phyloP scores from a whole-genome alignment of 2,888 invertebrate genomes.

The Ditylenchus weischeri region DNA sequence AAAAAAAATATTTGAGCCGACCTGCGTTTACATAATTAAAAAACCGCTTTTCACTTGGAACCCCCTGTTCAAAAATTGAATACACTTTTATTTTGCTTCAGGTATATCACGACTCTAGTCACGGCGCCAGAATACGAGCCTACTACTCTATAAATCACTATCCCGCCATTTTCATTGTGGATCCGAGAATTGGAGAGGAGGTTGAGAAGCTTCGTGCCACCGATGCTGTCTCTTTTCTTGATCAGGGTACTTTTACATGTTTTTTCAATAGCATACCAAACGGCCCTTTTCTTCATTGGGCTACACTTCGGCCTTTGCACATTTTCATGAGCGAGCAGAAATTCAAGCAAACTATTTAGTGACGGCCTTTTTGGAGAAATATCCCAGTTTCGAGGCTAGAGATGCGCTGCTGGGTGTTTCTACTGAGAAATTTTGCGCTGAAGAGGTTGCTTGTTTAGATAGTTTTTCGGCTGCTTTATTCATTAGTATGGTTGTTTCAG shows the following conservation, averaged over 20 bases:
- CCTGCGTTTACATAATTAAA: not conserved
- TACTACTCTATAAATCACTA: slow-evolving; percentile 39
- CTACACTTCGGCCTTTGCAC: not conserved
- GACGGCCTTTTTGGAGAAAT: slow-evolving; percentile 39
- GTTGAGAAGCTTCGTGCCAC: slow-evolving; percentile 28
- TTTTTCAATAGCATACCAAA: not conserved
- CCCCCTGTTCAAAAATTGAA: not conserved
- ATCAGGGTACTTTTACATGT: slow-evolving; percentile 29
- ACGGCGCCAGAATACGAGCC: slow-evolving; percentile 35
- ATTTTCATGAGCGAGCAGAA: slow-evolving; percentile 8
- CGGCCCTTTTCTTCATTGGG: not conserved
- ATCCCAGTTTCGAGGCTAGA: slow-evolving; percentile 43
- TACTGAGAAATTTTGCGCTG: not conserved
- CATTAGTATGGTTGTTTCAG: not conserved
- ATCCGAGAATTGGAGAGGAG: slow-evolving; percentile 47
- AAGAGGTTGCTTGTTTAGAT: not conserved
- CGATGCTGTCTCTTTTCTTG: slow-evolving; percentile 40
- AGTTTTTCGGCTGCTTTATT: not conserved
- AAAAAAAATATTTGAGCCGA: not conserved
- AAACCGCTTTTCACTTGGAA: not conserved
- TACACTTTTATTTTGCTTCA: slow-evolving; percentile 12
- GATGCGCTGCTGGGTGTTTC: slow-evolving; percentile 27
- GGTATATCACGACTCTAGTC: slow-evolving; percentile 32
- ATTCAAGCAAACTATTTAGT: slow-evolving; percentile 31
- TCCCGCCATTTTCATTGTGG: slow-evolving; percentile 46